Conservation (phyloP, 2,888 invertebrate species). For the Fabriciana adippe region DNA sequence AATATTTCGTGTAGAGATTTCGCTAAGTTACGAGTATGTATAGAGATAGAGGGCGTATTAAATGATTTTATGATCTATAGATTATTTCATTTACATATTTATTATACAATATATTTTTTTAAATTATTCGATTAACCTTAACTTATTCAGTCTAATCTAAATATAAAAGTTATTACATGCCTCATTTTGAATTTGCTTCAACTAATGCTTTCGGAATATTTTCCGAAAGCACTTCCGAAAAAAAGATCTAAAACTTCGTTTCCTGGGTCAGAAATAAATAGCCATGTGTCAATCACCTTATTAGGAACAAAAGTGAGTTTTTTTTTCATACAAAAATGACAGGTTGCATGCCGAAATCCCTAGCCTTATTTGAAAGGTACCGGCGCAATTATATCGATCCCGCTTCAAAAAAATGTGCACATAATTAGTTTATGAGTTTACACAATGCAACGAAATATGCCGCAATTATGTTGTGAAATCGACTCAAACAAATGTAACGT, state of each 20-base stretch:
- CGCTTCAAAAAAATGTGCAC: constrained; percentile 54
- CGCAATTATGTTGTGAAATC: constrained; percentile 71
- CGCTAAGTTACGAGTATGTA: too few relatives aligned
- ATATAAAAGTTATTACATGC: too few relatives aligned
- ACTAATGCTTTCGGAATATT: neutral
- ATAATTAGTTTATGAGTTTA: constrained; percentile 78
- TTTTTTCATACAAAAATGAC: constrained; percentile 57
- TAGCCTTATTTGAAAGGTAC: constrained; percentile 55
- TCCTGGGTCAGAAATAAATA: constrained; percentile 58
- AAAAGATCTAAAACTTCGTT: constrained; percentile 41
- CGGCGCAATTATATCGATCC: constrained; percentile 61
- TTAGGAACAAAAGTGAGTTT: constrained; percentile 58
- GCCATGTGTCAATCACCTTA: constrained; percentile 77
- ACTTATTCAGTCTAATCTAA: too few relatives aligned
- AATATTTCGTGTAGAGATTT: too few relatives aligned
- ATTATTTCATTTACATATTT: too few relatives aligned
- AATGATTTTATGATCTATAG: too few relatives aligned
- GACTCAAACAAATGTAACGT: constrained; percentile 70
- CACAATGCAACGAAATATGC: constrained; percentile 68
- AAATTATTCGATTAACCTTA: too few relatives aligned
- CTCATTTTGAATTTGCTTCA: too few relatives aligned
- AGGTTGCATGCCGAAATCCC: constrained; percentile 44
- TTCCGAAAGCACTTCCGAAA: constrained; percentile 38
- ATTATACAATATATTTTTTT: too few relatives aligned
- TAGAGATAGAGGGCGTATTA: too few relatives aligned